Evolutionary conservation across 2,113 vertebrate genomes (phyloP).

Genomic region (Gymnogyps californianus): DNA sequence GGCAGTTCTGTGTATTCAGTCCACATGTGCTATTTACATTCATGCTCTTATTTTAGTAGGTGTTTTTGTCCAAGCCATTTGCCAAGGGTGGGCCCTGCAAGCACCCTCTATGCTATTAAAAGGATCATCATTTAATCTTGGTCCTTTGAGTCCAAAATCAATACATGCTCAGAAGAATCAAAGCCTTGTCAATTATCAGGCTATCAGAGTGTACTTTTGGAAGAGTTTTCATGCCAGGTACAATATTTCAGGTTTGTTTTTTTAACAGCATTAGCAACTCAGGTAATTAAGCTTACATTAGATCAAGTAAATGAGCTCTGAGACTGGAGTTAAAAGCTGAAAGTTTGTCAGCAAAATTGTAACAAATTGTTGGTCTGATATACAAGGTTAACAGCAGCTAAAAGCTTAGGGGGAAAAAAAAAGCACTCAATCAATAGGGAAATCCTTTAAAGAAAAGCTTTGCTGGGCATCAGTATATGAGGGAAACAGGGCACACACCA

Average conservation of each 20-base stretch:
- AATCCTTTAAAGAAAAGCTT: background rate
- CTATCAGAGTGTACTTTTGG: background rate
- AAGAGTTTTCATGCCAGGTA: background rate
- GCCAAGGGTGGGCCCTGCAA: background rate
- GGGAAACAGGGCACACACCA: background rate
- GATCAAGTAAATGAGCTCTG: background rate
- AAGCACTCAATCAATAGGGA: background rate
- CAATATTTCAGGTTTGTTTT: background rate
- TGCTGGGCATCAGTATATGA: background rate
- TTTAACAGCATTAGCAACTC: background rate
- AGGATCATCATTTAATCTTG: background rate
- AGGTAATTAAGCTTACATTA: conserved; percentile 14
- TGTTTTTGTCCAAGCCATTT: background rate
- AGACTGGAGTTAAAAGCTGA: conserved; percentile 11
- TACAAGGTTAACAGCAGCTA: conserved; percentile 1
- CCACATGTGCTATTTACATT: accelerated
- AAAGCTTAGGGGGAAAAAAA: background rate
- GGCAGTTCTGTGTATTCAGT: accelerated
- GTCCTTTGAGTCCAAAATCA: background rate
- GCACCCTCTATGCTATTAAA: background rate
- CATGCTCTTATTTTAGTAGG: background rate
- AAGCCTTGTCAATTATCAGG: background rate
- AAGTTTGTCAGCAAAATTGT: conserved; percentile 29
- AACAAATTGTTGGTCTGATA: conserved; percentile 15
- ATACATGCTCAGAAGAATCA: background rate